Percentiles rank a stretch among this genome's conserved stretches.
phyloP scores from a whole-genome alignment of 2,113 vertebrate genomes.

The Rhea americana region DNA sequence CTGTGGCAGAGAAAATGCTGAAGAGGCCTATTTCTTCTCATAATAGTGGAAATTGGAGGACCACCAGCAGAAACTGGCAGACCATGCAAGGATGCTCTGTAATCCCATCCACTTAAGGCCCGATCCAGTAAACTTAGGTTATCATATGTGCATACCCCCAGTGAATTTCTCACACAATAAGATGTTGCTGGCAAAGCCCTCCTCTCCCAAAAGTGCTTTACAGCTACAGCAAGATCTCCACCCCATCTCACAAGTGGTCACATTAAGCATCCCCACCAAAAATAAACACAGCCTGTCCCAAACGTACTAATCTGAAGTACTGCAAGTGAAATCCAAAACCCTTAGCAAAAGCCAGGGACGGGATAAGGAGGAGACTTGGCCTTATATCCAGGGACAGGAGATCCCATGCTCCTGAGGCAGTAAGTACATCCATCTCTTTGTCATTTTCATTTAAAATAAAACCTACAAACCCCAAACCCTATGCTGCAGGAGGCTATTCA shows the following conservation, averaged over 20 bases:
- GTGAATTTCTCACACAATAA: background rate
- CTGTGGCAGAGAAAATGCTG: background rate
- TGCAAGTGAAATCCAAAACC: background rate
- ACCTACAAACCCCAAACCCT: background rate
- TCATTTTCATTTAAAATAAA: background rate
- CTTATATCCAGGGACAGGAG: background rate
- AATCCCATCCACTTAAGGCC: background rate
- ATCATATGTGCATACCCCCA: background rate
- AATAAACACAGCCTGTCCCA: background rate
- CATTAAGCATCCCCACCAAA: background rate
- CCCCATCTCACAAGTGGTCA: background rate
- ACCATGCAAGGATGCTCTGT: background rate
- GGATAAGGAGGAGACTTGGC: background rate
- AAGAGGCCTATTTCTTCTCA: background rate
- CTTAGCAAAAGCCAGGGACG: background rate
- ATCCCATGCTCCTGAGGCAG: background rate
- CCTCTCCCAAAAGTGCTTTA: background rate
- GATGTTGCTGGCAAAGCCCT: background rate
- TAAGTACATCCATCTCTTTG: background rate
- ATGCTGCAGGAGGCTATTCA: background rate
- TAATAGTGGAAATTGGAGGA: background rate
- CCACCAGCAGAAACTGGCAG: background rate
- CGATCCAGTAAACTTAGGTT: background rate
- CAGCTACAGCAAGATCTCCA: background rate
- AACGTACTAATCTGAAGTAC: background rate